Evolutionary conservation across 2,113 vertebrate species (phyloP), one percentile per base, ranked within the genome.

Genomic region (Dolichallabes microphthalmus): DNA sequence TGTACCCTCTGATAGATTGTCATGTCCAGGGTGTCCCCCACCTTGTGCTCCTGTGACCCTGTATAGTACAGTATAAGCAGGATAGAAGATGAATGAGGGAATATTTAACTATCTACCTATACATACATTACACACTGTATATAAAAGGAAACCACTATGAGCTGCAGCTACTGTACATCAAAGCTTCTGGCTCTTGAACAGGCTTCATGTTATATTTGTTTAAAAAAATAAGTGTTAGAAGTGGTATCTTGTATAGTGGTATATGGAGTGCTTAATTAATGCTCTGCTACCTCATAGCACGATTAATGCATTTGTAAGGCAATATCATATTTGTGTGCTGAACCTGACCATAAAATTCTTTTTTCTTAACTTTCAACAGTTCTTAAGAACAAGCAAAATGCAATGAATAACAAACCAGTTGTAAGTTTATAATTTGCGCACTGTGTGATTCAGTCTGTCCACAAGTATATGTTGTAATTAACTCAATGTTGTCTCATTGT

Each of bases 391-490:
- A 39, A 76, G 61, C 50, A 58, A 53, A n/a, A 52, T n/a, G 63
- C 63, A 57, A 15, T 39, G 66, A 52, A 85, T 57, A 60, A 60
- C 39, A 61, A 73, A 85, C 84, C 61, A 39, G 73, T 80, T 73
- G 32, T 55, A 61, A 22, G 45, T 86, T 79, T 78, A n/a, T 78
- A 52, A 89, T 92, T 89, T 88, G 86, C 87, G 35, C 61, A 4
- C n/a, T n/a, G 27, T 86, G 57, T 61, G 80, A 84, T 84, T 84
- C 52, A 86, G 90, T 86, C 88, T 81, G 83, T 68, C 58, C 90
- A 86, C 75, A 82, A 86, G 86, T 52, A 77, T 89, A 86, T 84
- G 85, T 88, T 88, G 83, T 93, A 90, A 92, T 91, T 93, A 86
- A 90, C 82, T 88, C 80, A 90, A 89, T 81, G 92, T 91, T 82